Evolutionary conservation across 2,113 vertebrate species (phyloP), one percentile per base, ranked within the genome.

Genomic region (Tetrax tetrax): DNA sequence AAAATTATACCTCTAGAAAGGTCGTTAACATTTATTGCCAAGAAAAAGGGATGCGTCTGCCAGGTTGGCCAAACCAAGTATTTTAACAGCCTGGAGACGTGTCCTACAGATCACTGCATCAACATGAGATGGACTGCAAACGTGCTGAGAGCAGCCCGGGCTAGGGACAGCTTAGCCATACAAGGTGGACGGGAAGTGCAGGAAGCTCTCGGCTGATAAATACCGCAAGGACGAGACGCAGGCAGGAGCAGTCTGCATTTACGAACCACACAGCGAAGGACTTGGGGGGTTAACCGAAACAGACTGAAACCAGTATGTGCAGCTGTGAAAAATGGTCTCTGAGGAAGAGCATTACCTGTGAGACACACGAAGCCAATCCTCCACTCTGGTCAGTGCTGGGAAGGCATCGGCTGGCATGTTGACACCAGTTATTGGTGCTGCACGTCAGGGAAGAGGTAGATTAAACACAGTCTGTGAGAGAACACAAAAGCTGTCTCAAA

Each of bases 281-380:
- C 16, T 6, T 0, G 0, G 2, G 56, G 25, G 8, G 31, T 31
- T 41, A 2, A 2, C 6, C 4, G 16, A 38, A 53, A 50, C 33
- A 10, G 33, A 2, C 10, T 2, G 4, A 13, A 9, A 33, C 64
- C 23, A 31, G 37, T 17, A 8, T 0, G 8, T 15, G 37, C 35
- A 20, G 43, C 33, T 10, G 9, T 57, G n/a, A 64, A 24, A 31
- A 31, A 4, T 0, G 4, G 25, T 5, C 41, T 31, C 51, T 14
- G 81, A 25, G 12, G 47, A 66, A 54, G 7, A n/a, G 6, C 2
- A 0, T 45, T 50, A 29, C 27, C 24, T 25, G 12, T 1, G 43
- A 29, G 53, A n/a, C 1, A 14, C 19, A 10, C 1, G 11, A 43
- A 56, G 18, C 9, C 61, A 50, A 14, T 19, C 24, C 37, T 65